A percentile compares a stretch with the other conserved stretches of the same genome.
Evolutionary conservation across 2,888 invertebrate genomes (phyloP).

Genomic region (Anoplius nigerrimus): DNA sequence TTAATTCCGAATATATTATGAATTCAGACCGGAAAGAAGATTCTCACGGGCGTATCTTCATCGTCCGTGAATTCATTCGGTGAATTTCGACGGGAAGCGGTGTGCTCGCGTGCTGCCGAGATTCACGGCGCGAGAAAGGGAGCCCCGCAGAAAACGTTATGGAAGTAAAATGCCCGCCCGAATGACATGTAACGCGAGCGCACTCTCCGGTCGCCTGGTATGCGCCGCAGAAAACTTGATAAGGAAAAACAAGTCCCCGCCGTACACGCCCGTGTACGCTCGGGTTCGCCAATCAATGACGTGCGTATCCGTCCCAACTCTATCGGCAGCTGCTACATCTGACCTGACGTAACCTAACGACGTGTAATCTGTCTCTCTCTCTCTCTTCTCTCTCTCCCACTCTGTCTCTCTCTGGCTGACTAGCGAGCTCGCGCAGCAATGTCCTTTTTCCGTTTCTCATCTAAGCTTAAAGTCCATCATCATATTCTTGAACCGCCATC

Average conservation of each 20-base stretch:
- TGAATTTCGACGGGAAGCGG: too few species aligned
- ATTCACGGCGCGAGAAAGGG: slow-evolving; percentile 10
- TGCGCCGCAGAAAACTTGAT: slow-evolving; percentile 9
- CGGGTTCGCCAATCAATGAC: slow-evolving; percentile 26
- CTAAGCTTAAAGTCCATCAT: too few species aligned
- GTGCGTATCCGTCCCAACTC: slow-evolving; percentile 16
- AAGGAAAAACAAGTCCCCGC: slow-evolving; percentile 24
- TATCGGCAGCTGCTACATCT: slow-evolving; percentile 13
- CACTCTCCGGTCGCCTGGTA: not conserved
- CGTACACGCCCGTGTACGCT: slow-evolving; percentile 21
- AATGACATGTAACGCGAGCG: slow-evolving; percentile 7
- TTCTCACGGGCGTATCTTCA: too few species aligned
- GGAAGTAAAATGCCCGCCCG: slow-evolving; percentile 15
- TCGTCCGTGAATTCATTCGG: too few species aligned
- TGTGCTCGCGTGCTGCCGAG: not conserved
- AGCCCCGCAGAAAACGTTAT: slow-evolving; percentile 10
- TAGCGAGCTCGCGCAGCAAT: not conserved
- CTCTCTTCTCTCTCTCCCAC: slow-evolving; percentile 1
- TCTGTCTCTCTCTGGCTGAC: not conserved
- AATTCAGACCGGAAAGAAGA: too few species aligned
- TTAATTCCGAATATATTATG: not conserved
- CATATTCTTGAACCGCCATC: too few species aligned
- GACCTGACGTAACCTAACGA: not conserved
- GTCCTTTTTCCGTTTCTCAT: too few species aligned
- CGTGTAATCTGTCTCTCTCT: not conserved